Evolutionary conservation across 1,140 invertebrate genomes (phyloP).

Genomic region (Bombus huntii): DNA sequence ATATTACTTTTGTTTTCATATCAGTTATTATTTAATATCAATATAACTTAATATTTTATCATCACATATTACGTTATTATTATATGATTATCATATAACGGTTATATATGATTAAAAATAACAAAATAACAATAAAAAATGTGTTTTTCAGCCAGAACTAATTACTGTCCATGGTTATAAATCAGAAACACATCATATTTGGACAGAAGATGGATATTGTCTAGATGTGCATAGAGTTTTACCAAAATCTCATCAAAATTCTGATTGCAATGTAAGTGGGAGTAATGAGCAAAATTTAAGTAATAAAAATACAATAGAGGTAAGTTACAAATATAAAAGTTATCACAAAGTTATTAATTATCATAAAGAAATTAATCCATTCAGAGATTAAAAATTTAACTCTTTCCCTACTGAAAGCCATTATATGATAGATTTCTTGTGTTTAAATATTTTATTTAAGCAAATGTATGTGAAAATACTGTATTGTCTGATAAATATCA

Average conservation of each 20-base stretch:
- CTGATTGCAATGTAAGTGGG: not conserved
- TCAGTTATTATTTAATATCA: not conserved
- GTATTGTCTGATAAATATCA: not conserved
- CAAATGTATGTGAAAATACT: not conserved
- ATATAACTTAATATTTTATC: constrained; percentile 2
- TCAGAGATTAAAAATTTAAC: not conserved
- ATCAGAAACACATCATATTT: constrained; percentile 86
- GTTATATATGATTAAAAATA: not conserved
- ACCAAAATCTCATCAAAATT: not conserved
- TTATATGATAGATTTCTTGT: not conserved
- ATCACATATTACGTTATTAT: not conserved
- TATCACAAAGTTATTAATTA: not conserved
- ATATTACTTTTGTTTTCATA: not conserved
- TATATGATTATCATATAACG: not conserved
- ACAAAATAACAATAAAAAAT: not conserved
- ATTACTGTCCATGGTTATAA: constrained; percentile 85
- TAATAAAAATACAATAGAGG: not conserved
- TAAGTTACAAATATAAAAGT: not conserved
- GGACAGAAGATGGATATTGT: constrained; percentile 88
- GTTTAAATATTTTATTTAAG: not conserved
- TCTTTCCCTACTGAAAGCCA: not conserved
- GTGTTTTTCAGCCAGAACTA: constrained; percentile 82
- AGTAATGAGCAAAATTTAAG: not conserved
- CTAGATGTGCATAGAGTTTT: constrained; percentile 87
- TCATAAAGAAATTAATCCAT: not conserved